These are phyloP conservation scores for Okamejei kenojei DNA, from an alignment of 2,797 vertebrate species.

Conservation along the genomic window DNA sequence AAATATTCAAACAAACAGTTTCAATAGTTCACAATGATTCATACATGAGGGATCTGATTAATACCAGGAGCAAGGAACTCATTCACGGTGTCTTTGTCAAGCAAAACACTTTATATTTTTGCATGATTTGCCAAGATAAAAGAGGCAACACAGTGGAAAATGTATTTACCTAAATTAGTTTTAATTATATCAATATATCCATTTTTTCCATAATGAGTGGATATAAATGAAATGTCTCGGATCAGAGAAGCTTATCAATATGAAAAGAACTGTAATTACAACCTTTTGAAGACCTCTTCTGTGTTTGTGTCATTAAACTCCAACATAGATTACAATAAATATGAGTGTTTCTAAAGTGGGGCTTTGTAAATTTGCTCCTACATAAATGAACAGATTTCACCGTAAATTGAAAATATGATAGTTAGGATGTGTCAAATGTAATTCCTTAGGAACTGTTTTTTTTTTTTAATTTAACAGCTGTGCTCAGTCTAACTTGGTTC, in stretches of 20 bases:
- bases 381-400: constrained; percentile 24
- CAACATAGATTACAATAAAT: constrained; percentile 26
- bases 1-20: not conserved
- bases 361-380: constrained; percentile 14
- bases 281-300: constrained; percentile 37
- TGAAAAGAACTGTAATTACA: constrained; percentile 37
- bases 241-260: constrained; percentile 32
- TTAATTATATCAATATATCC: constrained; percentile 37
- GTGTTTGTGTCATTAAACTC: constrained; percentile 34
- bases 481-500: not conserved
- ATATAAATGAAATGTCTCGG: constrained; percentile 29
- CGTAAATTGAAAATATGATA: constrained; percentile 19
- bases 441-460: not conserved
- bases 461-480: not conserved
- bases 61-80: not conserved
- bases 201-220: constrained; percentile 35
- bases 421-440: constrained; percentile 23
- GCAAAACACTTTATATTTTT: constrained; percentile 34
- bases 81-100: constrained; percentile 21
- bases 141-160: constrained; percentile 31
- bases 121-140: constrained; percentile 37
- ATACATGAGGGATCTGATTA: constrained; percentile 34
- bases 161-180: constrained; percentile 36
- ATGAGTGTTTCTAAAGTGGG: constrained; percentile 8
- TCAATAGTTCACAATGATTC: constrained; percentile 14